Percentiles rank a stretch among this genome's conserved stretches.
These are phyloP conservation scores for Acanthococcus lagerstroemiae DNA, from an alignment of 2,888 invertebrate genomes.

Conservation along the genomic window DNA sequence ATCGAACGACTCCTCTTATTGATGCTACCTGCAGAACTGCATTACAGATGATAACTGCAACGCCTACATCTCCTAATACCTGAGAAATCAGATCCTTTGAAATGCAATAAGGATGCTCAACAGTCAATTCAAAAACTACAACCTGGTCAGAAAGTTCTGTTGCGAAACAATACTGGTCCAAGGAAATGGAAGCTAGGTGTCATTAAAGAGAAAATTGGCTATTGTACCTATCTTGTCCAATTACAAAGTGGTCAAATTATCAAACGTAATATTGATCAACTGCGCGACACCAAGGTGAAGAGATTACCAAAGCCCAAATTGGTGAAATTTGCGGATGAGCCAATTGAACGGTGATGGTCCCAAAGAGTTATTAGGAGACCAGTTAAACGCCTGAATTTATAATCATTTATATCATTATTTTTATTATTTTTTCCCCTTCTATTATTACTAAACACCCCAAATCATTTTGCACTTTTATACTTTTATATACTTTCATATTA, in stretches of 20 bases:
- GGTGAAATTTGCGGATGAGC: no score
- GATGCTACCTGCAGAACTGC: constrained; percentile 31
- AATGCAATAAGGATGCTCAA: background rate
- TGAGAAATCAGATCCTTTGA: background rate
- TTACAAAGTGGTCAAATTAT: constrained; percentile 33
- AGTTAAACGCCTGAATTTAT: no score
- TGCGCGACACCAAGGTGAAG: constrained; percentile 8
- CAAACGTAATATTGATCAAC: constrained; percentile 34
- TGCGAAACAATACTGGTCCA: constrained; percentile 20
- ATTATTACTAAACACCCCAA: no score
- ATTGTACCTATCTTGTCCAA: constrained; percentile 32
- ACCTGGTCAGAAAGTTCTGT: constrained; percentile 12
- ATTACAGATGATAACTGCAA: constrained; percentile 28
- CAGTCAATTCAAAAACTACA: background rate
- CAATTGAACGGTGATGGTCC: no score
- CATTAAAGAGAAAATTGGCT: constrained; percentile 31
- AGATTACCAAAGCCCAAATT: no score
- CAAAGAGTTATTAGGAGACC: no score
- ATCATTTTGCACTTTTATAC: no score
- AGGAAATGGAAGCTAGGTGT: constrained; percentile 33
- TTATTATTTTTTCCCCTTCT: no score
- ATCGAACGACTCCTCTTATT: constrained; percentile 32
- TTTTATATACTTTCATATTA: no score
- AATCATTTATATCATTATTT: no score
- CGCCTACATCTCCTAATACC: background rate